Base-by-base conservation (phyloP, 35 echinoderm and acorn worm species). In the Apostichopus parvimensis region DNA sequence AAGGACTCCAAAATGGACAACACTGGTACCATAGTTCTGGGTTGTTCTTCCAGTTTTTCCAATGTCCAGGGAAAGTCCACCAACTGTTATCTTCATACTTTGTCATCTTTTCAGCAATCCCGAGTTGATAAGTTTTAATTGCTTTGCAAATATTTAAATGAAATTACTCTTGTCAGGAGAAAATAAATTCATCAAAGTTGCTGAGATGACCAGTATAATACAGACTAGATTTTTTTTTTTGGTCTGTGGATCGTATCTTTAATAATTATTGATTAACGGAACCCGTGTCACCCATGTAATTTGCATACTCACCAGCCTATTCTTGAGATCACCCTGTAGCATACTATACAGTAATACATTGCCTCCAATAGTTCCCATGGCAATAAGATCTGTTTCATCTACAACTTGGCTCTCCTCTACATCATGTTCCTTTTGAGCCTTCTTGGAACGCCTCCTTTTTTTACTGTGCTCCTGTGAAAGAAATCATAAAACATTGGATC, bases 301-400 rank as follows among this genome's bases (percentile, higher is more conserved):
- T 3, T 68, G 11, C 64, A 68, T 68, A 90, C 88, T 77, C 20
- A 90, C 88, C 88, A 90, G 22, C 72, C 88, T 73, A 20, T 15
- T 77, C 53, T 90, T 73, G 21, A 90, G 68, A 78, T 90, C 88
- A 13, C 88, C 88, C 34, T 78, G 66, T 21, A 26, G 53, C 88
- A 90, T 90, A 56, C 88, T 90, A 53, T 90, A 90, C 15, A 90
- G 70, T 54, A 90, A 78, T 8, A 90, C 57, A 78, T 73, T 90
- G 11, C 89, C 89, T 23, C 76, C 89, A 17, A 91, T 79, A 53
- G 89, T 91, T 56, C 89, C 89, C 89, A 91, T 77, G 77, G 89
- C 89, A 77, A 91, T 91, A 34, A 91, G 9, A 57, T 91, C 76
- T 56, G 89, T 91, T 24, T 91, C 89, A 53, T 59, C 89, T 55